Evolutionary conservation across 2,888 invertebrate species (phyloP), one percentile per base, ranked within the genome.

Genomic region (Caenorhabditis drosophilae): DNA sequence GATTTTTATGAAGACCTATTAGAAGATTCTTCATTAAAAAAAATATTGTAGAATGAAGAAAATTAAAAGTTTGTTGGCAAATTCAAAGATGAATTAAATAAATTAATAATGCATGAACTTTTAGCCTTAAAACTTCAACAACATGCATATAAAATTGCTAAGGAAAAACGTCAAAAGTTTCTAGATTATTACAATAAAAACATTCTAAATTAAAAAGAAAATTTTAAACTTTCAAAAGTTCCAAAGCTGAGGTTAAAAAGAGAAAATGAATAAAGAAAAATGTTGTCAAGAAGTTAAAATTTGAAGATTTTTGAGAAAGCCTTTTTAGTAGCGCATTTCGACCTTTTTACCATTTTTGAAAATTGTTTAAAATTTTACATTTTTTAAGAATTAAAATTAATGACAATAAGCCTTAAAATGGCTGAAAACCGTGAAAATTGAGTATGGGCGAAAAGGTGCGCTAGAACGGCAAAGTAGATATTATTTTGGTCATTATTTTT

Each of bases 211-310:
- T 47, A 59, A 59, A 55, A 35, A 46, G 40, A 59, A 26, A 59
- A 59, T 55, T 40, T 47, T 54, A 59, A 59, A 55, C 59, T 55
- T 55, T 45, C 59, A 46, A 59, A 55, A 26, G 46, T 59, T 52
- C 38, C 59, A 35, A 56, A 59, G 54, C 55, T 31, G 54, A 60
- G 27, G 22, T 16, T 55, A 60, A 60, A 60, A 58, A 58, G 45
- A 58, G 51, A 44, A 58, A 58, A 58, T 44, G 51, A 51, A 58
- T 54, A 58, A 58, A 58, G 45, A 58, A 58, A 44, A 52, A 52
- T 35, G 31, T 59, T 54, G 54, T 53, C 27, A 58, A 53, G 35
- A 41, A 27, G 31, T 56, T 58, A 31, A 58, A 58, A 34, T 52
- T 58, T 35, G 58, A 58, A 34, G 52, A 56, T 56, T 58, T 53